Evolutionary conservation across 2,888 invertebrate species (phyloP), one percentile per base, ranked within the genome.

Genomic region (Eulithis prunata): DNA sequence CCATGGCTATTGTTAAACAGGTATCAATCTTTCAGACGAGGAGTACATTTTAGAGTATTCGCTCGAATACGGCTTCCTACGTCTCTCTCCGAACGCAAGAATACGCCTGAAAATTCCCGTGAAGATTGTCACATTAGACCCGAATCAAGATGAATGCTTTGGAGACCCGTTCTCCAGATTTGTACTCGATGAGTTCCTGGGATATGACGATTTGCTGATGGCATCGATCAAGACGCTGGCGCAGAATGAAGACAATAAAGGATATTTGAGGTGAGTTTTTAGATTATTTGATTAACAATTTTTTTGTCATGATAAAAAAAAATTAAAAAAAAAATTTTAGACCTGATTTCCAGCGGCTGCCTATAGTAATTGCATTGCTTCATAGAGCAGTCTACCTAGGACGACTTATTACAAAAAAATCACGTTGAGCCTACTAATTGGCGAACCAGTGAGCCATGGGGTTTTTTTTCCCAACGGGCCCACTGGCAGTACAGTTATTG

Each of bases 31-130:
- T 88, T 90, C 95, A 85, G 97, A 98, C 78, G 98, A 99, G 79
- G 97, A 98, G 82, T 99, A 99, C 85, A 99, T 99, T 56, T 97
- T 99, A 2, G 99, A 99, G 87, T 99, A 99, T 93, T 98, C 99
- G 0, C 91, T 99, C 73, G 99, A 99, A 87, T 99, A 99, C 87
- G 99, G 99, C 0, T 98, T 99, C 85, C 93, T 99, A 41, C 95
- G 99, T 0, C 92, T 99, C 5, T 97, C 98, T 3, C 96, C 98
- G 0, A 95, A 95, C 58, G 97, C 98, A 0, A 94, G 99, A 7
- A 95, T 97, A 64, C 95, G 96, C 49, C 94, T 99, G 38, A 97
- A 98, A 84, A 98, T 99, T 74, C 98, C 99, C 0, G 98, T 99
- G 2, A 96, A 96, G 83, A 96, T 97, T 13, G 96, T 97, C 11